Evolutionary conservation across 2,797 vertebrate genomes (phyloP).

Genomic region (Jordanella pulchra): DNA sequence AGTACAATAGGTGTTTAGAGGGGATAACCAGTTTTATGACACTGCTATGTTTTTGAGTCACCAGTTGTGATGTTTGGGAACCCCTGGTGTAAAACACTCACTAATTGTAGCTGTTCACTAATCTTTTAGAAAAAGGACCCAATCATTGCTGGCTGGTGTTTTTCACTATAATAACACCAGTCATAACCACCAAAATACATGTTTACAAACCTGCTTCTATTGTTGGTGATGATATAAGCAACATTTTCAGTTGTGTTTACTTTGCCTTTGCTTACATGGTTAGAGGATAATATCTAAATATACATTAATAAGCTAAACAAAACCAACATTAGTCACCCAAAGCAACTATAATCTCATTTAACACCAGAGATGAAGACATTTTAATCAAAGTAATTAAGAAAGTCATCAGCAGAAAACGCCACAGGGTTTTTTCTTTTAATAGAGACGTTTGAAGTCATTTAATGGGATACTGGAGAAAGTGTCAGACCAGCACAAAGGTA

Average conservation of each 20-base stretch:
- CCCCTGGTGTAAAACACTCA: no score
- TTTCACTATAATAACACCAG: background rate
- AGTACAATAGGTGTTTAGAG: no score
- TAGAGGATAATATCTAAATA: background rate
- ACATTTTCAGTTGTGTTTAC: background rate
- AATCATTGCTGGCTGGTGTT: no score
- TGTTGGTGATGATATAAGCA: background rate
- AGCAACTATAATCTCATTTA: background rate
- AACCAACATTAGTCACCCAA: background rate
- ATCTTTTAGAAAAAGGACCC: background rate
- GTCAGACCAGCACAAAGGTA: background rate
- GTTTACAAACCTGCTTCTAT: background rate
- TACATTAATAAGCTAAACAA: background rate
- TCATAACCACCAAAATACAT: background rate
- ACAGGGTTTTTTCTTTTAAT: no score
- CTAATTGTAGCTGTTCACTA: background rate
- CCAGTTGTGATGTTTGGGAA: no score
- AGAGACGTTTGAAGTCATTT: background rate
- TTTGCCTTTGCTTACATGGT: background rate
- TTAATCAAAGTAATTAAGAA: background rate
- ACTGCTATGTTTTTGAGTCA: no score
- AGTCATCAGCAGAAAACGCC: background rate
- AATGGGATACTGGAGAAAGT: background rate
- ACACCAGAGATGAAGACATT: background rate
- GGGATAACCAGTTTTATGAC: no score